These are phyloP conservation scores for Lapara coniferarum DNA, from an alignment of 2,888 invertebrate species.

Conservation along the genomic window DNA sequence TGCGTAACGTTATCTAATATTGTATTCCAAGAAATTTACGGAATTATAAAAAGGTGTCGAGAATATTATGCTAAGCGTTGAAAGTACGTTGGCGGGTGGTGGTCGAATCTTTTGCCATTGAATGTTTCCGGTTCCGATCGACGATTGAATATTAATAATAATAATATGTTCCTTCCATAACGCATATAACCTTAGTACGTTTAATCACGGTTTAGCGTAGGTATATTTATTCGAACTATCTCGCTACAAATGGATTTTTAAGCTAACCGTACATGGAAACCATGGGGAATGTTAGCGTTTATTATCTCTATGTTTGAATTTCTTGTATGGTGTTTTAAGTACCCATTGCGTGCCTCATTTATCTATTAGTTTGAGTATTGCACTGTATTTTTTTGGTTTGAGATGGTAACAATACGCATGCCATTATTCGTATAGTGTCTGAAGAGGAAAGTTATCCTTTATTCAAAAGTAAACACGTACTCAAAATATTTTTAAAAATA, in stretches of 20 bases:
- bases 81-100: conserved; percentile 36
- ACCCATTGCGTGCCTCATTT: conserved; percentile 24
- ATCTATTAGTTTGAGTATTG: conserved; percentile 28
- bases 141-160: conserved; percentile 38
- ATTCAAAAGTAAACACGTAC: no score
- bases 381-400: neutral
- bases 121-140: conserved; percentile 58
- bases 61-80: conserved; percentile 40
- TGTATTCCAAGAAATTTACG: conserved; percentile 1
- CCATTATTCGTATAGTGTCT: neutral
- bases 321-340: conserved; percentile 26
- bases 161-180: conserved; percentile 8
- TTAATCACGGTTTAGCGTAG: conserved; percentile 8
- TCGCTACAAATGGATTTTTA: neutral
- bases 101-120: conserved; percentile 48
- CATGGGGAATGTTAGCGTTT: conserved; percentile 20
- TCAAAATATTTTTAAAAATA: no score
- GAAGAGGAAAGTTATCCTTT: no score
- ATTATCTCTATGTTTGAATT: conserved; percentile 24
- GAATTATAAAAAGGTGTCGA: conserved; percentile 19
- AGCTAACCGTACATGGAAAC: neutral
- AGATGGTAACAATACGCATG: neutral
- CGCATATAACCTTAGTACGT: neutral
- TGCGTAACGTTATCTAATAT: conserved; percentile 31
- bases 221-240: conserved; percentile 2